Conservation (phyloP, 2,888 invertebrate genomes). For the Orthonevra nobilis region DNA sequence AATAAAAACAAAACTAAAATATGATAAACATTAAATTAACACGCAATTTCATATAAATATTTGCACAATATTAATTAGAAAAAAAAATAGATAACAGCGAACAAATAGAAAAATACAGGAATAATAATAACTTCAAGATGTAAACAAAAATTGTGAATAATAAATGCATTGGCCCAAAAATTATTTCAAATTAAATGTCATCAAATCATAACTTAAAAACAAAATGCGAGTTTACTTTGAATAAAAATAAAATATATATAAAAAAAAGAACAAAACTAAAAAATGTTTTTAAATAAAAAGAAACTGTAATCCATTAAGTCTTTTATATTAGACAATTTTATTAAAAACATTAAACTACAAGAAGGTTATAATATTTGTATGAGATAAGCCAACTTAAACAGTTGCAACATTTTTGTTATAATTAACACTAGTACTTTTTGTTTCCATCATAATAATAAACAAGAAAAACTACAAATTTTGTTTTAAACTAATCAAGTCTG, state of each 20-base stretch:
- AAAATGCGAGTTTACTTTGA: conserved; percentile 70
- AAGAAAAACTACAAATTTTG: conserved; percentile 28
- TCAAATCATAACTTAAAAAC: conserved; percentile 65
- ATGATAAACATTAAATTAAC: conserved; percentile 70
- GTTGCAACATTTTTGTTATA: conserved; percentile 61
- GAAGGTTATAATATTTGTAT: conserved; percentile 69
- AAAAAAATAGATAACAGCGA: conserved; percentile 67
- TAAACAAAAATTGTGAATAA: conserved; percentile 48
- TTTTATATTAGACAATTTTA: conserved; percentile 70
- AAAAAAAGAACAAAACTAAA: conserved; percentile 47
- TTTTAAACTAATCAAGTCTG: conserved; percentile 59
- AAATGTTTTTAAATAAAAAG: conserved; percentile 54
- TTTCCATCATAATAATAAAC: conserved; percentile 49
- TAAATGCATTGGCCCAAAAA: conserved; percentile 51
- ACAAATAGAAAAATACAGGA: conserved; percentile 60
- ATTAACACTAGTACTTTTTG: conserved; percentile 55
- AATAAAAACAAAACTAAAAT: conserved; percentile 63
- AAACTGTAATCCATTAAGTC: conserved; percentile 69
- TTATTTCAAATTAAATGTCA: conserved; percentile 57
- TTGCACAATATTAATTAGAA: conserved; percentile 70
- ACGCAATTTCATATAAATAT: conserved; percentile 66
- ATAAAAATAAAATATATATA: conserved; percentile 60
- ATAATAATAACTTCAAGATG: conserved; percentile 64
- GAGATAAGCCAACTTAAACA: conserved; percentile 69
- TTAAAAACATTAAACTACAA: conserved; percentile 71